Conservation (phyloP, 2,888 invertebrate genomes). For the Volucella zonaria region DNA sequence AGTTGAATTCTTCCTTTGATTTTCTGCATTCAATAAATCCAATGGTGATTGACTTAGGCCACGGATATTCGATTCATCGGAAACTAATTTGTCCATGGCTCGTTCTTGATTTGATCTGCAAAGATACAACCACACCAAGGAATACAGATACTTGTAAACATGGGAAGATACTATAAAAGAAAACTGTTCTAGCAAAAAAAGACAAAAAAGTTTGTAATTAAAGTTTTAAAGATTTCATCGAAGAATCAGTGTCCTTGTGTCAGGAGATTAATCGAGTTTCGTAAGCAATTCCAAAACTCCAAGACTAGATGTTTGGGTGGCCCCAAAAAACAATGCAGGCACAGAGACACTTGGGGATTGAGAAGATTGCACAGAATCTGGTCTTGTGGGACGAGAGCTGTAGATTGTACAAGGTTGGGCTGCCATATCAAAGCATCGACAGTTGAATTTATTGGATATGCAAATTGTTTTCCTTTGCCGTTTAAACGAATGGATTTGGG, state of each 20-base stretch:
- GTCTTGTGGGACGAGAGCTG: background rate
- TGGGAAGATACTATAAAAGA: background rate
- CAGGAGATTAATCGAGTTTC: conserved; percentile 48
- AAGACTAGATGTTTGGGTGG: conserved; percentile 15
- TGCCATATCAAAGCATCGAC: conserved; percentile 11
- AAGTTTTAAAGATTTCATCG: conserved; percentile 16
- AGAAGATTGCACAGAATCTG: conserved; percentile 15
- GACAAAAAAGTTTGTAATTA: conserved; percentile 31
- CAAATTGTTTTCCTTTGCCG: conserved; percentile 53
- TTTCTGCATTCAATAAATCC: conserved; percentile 75
- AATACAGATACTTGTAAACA: background rate
- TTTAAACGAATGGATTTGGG: conserved; percentile 18
- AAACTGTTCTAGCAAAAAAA: background rate
- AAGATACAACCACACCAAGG: conserved; percentile 27
- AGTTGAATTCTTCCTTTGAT: conserved; percentile 57
- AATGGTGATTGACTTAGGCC: conserved; percentile 79
- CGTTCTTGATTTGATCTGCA: conserved; percentile 77
- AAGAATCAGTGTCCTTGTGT: background rate
- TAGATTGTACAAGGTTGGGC: background rate
- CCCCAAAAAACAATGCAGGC: conserved; percentile 14
- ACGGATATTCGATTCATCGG: conserved; percentile 79
- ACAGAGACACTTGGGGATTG: background rate
- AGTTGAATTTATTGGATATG: conserved; percentile 62
- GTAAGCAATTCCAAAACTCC: conserved; percentile 6
- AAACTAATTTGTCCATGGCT: conserved; percentile 80